Base-by-base conservation (phyloP, 2,797 vertebrate species). In the Morus bassanus region DNA sequence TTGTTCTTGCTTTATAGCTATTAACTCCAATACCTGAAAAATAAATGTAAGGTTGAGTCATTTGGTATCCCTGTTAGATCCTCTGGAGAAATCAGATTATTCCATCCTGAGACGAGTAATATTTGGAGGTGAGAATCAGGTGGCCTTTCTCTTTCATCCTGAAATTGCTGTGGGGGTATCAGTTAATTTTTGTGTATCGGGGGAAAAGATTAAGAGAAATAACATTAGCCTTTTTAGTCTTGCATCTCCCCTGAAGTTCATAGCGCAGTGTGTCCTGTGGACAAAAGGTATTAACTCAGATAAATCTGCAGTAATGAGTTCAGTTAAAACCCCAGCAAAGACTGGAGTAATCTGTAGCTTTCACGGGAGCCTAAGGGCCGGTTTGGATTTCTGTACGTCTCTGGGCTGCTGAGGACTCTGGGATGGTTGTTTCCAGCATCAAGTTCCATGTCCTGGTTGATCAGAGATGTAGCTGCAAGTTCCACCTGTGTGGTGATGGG, bases 231-330 rank as follows among this genome's bases (percentile, higher is more conserved):
- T 69, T 45, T 80, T 77, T 70, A 53, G 63, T 91, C 27, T 76
- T 63, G 7, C 12, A 28, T 56, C 48, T 78, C 27, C 24, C 4
- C 22, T 41, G 63, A 80, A 83, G 27, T 72, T 90, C 19, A 23
- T 1, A 1, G 48, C 80, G 13, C 10, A 31, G 8, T 0, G 0
- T 59, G 7, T 79, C 70, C 41, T 64, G 60, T 16, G 56, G 81
- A 77, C 41, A 60, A 85, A 53, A 92, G 33, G 43, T 70, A 37
- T 69, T 56, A 88, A 76, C 61, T 79, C 3, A 0, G 46, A 19
- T 70, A 70, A 93, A 43, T 4, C n/a, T 53, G 48, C 10, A 9
- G 23, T 51, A 89, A 76, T 53, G 64, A 63, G n/a, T 85, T 48
- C 65, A 69, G 59, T 82, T 89, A 87, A 91, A 63, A 69, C 28